phyloP scores from a whole-genome alignment of 2,888 invertebrate genomes.

The Shargacucullia verbasci region DNA sequence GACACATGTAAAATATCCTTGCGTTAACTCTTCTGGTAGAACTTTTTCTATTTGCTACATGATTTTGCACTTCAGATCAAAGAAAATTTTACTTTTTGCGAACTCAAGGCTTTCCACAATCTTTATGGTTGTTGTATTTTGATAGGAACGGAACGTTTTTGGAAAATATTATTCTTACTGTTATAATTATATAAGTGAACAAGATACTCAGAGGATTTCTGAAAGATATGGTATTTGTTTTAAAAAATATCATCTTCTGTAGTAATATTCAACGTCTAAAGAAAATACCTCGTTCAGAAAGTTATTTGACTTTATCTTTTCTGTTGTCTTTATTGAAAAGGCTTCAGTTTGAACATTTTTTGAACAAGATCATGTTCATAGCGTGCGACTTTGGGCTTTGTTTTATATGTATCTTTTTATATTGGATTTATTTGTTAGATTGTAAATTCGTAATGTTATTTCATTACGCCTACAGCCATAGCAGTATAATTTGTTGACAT shows the following conservation, averaged over 20 bases:
- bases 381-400: too few relatives aligned
- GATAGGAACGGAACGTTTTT: not conserved
- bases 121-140: slow-evolving; percentile 6
- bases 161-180: not conserved
- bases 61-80: slow-evolving; percentile 50
- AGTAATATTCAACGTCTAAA: slow-evolving; percentile 5
- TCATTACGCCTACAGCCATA: too few relatives aligned
- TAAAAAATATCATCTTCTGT: slow-evolving; percentile 1
- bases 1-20: slow-evolving; percentile 14
- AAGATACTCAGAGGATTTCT: slow-evolving; percentile 1
- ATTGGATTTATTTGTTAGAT: too few relatives aligned
- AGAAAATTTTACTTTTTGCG: slow-evolving; percentile 38
- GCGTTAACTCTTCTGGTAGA: slow-evolving; percentile 11
- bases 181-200: too few relatives aligned
- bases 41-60: slow-evolving; percentile 41
- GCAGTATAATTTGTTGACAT: too few relatives aligned
- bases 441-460: too few relatives aligned
- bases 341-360: too few relatives aligned
- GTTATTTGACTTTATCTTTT: slow-evolving; percentile 1
- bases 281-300: not conserved
- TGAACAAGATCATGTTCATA: too few relatives aligned
- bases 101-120: slow-evolving; percentile 1
- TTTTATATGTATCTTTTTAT: too few relatives aligned
- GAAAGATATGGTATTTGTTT: slow-evolving; percentile 15
- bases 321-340: not conserved